phyloP scores from a whole-genome alignment of 2,113 vertebrate species.

The Carassius gibelio region DNA sequence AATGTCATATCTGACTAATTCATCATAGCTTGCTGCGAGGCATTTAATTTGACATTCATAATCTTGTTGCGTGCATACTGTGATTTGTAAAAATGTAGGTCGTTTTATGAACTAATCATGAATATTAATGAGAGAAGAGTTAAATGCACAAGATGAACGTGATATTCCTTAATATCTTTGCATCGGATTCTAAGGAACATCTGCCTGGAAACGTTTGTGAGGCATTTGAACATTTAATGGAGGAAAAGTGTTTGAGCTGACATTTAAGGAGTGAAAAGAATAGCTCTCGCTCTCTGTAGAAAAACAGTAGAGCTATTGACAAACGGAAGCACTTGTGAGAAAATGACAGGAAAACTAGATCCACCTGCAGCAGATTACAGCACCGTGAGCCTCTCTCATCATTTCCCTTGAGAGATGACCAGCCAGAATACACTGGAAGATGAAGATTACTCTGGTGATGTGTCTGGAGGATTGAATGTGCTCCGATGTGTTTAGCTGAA shows the following conservation, averaged over 20 bases:
- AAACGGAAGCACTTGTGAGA: neutral
- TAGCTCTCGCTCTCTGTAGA: neutral
- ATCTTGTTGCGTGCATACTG: no score
- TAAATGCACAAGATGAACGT: neutral
- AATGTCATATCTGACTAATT: no score
- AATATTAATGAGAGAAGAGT: neutral
- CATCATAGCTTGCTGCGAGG: no score
- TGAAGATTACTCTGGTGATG: neutral
- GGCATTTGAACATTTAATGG: neutral
- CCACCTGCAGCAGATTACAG: conserved; percentile 3
- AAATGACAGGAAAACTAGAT: neutral
- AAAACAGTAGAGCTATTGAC: conserved; percentile 2
- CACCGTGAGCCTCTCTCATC: neutral
- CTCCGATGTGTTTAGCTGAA: neutral
- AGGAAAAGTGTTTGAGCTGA: neutral
- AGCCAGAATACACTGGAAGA: neutral
- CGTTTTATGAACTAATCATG: neutral
- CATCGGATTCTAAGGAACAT: neutral
- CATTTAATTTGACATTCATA: no score
- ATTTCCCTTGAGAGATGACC: conserved; percentile 42
- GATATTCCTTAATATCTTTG: neutral
- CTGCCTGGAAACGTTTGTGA: neutral
- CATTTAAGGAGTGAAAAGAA: neutral
- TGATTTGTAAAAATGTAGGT: neutral
- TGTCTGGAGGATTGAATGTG: neutral